Evolutionary conservation across 2,888 invertebrate genomes (phyloP).

Genomic region (Metalampra italica): DNA sequence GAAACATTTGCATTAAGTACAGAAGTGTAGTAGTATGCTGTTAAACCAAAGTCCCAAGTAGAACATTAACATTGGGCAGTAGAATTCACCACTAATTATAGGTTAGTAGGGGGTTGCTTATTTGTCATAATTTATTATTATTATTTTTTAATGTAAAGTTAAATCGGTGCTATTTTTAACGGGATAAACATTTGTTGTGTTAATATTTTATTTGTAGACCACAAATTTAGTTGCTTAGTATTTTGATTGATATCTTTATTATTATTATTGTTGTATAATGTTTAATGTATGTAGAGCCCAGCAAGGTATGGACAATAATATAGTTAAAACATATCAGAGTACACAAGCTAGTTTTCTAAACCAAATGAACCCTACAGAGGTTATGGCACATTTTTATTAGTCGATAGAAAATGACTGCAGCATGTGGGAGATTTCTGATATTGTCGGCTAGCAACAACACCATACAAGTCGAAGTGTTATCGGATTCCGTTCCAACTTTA

Average conservation of each 20-base stretch:
- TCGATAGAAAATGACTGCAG: too few relatives aligned
- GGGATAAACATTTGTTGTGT: constrained; percentile 5
- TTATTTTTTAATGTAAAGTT: constrained; percentile 27
- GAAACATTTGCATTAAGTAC: constrained; percentile 33
- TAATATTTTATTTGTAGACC: neutral
- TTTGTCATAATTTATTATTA: constrained; percentile 5
- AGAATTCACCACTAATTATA: constrained; percentile 10
- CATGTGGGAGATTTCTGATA: too few relatives aligned
- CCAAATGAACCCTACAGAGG: neutral
- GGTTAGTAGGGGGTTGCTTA: constrained; percentile 3
- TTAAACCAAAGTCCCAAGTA: constrained; percentile 17
- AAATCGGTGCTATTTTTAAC: constrained; percentile 63
- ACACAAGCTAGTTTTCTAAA: neutral
- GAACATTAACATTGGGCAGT: constrained; percentile 3
- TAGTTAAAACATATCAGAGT: neutral
- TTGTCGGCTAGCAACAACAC: too few relatives aligned
- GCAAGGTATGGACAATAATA: constrained; percentile 5
- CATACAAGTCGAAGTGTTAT: too few relatives aligned
- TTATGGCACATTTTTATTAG: too few relatives aligned
- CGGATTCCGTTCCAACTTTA: too few relatives aligned
- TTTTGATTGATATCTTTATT: neutral
- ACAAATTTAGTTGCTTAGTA: neutral
- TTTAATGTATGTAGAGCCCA: too few relatives aligned
- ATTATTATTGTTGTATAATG: too few relatives aligned
- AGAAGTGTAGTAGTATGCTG: constrained; percentile 20